Evolutionary conservation across 2,113 vertebrate species (phyloP).

Genomic region (Ursus arctos): DNA sequence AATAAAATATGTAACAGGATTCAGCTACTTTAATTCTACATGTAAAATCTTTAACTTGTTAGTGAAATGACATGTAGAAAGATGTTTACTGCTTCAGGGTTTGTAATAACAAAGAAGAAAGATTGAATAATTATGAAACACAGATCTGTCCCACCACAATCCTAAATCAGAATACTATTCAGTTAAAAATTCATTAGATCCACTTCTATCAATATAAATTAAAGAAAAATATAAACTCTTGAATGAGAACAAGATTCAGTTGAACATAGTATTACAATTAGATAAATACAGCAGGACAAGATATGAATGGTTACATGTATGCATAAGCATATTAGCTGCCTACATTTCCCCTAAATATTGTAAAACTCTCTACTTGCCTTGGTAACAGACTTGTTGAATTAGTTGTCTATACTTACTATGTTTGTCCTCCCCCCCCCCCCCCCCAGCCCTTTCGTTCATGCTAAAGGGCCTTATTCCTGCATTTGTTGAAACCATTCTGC

Average conservation of each 20-base stretch:
- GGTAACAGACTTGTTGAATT: neutral
- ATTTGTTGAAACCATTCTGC: neutral
- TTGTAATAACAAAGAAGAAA: neutral
- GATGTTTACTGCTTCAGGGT: neutral
- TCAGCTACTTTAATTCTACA: neutral
- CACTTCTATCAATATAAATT: neutral
- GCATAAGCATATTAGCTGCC: neutral
- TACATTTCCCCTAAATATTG: neutral
- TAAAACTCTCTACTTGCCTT: neutral
- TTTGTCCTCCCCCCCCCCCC: neutral
- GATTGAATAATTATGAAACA: neutral
- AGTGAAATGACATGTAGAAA: neutral
- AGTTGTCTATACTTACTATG: neutral
- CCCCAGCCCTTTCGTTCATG: too few species aligned
- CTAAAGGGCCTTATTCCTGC: rapidly evolving
- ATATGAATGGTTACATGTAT: neutral
- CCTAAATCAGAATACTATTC: neutral
- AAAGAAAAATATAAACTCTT: neutral
- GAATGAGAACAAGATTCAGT: neutral
- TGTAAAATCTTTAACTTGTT: neutral
- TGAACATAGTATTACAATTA: neutral
- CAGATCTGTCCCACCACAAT: too few species aligned
- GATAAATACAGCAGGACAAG: neutral
- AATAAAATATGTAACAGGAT: neutral
- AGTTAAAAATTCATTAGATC: neutral